These are phyloP conservation scores for Acheta domesticus DNA, from an alignment of 2,888 invertebrate genomes.

Conservation along the genomic window DNA sequence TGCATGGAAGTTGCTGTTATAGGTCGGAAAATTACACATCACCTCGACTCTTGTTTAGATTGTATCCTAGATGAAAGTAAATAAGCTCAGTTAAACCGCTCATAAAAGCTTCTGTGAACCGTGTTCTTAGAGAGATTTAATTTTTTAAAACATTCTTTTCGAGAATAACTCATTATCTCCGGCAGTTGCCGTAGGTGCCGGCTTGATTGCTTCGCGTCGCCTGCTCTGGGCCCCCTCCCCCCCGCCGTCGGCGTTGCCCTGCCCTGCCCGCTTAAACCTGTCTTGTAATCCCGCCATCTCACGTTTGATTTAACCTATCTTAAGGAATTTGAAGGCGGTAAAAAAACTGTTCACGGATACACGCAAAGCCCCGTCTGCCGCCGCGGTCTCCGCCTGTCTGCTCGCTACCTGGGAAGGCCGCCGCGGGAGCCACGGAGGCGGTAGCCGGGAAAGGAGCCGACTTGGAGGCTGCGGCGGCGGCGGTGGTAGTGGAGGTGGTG, in stretches of 20 bases:
- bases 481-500: neutral
- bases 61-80: constrained; percentile 18
- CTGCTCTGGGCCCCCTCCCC: neutral
- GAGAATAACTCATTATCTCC: constrained; percentile 4
- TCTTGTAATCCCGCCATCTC: constrained; percentile 6
- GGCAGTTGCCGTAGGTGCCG: constrained; percentile 18
- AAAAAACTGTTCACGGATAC: constrained; percentile 18
- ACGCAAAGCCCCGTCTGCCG: constrained; percentile 7
- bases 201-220: constrained; percentile 8
- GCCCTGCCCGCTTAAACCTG: constrained; percentile 6
- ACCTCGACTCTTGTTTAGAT: constrained; percentile 11
- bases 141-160: neutral
- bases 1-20: constrained; percentile 7
- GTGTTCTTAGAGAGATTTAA: constrained; percentile 2
- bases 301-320: constrained; percentile 18
- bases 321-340: constrained; percentile 10
- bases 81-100: constrained; percentile 9
- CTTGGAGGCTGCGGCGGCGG: neutral
- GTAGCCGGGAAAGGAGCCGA: neutral
- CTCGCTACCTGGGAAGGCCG: neutral
- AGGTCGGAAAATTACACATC: constrained; percentile 11
- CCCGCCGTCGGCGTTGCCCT: neutral
- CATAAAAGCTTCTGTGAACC: constrained; percentile 10
- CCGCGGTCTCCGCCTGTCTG: neutral
- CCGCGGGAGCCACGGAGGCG: neutral